Base-by-base conservation (phyloP, 2,888 invertebrate species). In the Elmis aenea region DNA sequence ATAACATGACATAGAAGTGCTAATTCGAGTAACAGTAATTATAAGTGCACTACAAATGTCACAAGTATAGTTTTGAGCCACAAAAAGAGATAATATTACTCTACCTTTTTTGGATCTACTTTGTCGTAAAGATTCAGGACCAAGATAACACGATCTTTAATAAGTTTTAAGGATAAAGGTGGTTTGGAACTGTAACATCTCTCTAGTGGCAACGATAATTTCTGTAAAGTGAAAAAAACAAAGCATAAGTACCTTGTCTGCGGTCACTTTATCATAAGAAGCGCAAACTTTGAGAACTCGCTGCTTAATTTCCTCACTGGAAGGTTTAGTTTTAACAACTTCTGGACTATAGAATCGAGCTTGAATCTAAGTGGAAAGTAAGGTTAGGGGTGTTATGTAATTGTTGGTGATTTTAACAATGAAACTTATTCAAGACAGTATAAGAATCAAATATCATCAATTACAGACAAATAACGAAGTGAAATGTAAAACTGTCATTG, bases 101-200 rank as follows among this genome's bases (percentile, higher is more conserved):
- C 73, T 87, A 96, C 95, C 91, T 95, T 91, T 59, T 81, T 77
- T 54, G 90, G 83, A 64, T 87, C 81, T 72, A 97, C 77, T 83
- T 99, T 99, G 77, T 99, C 99, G 77, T 92, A 99, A 55, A 97
- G 83, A 75, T 89, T 88, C 61, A 99, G 83, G 51, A 96, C 92
- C 71, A 99, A 84, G 59, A 95, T 73, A 52, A 97, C 93, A 67
- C 99, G 80, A 67, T 90, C 85, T 65, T 77, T 71, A 69, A 95
- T 86, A 60, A 87, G 76, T 61, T 87, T 84, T 67, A 92, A 73
- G 48, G 87, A 76, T 60, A 91, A 74, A 50, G 90, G 90, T 51
- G 81, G 75, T 61, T 81, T 83, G 51, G 69, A 71, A 69, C 85
- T 82, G 78, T 83, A 88, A 69, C 75, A 75, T 70, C 85, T 82